phyloP scores from a whole-genome alignment of 2,113 vertebrate species.

The Xiphophorus couchianus region DNA sequence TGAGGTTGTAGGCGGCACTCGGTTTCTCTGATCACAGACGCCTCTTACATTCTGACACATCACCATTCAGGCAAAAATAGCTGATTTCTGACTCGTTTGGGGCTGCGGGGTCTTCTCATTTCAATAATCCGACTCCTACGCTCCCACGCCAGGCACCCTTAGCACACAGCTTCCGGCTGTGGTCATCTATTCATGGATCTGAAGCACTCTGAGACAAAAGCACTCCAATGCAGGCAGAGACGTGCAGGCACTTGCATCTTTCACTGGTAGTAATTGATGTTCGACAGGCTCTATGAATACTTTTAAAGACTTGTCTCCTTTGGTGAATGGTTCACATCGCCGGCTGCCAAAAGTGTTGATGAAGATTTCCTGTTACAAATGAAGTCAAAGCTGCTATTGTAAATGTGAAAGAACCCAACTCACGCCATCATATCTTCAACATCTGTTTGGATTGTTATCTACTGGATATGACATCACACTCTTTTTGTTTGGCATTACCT shows the following conservation, averaged over 20 bases:
- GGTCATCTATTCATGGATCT: conserved; percentile 25
- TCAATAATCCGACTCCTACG: conserved; percentile 71
- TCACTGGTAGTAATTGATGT: conserved; percentile 40
- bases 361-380: conserved; percentile 17
- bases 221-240: conserved; percentile 6
- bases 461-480: not conserved
- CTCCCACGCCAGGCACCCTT: conserved; percentile 59
- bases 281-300: conserved; percentile 3
- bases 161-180: conserved; percentile 49
- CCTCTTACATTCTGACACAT: conserved; percentile 76
- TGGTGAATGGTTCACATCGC: not conserved
- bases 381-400: conserved; percentile 5
- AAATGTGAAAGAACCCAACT: conserved; percentile 3
- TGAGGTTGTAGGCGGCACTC: conserved; percentile 71
- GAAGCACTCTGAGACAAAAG: conserved; percentile 20
- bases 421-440: too few species aligned
- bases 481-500: not conserved
- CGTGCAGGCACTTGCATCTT: not conserved
- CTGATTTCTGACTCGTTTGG: conserved; percentile 61
- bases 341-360: conserved; percentile 2
- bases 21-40: conserved; percentile 68
- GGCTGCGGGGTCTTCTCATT: conserved; percentile 67
- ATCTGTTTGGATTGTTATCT: too few species aligned
- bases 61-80: conserved; percentile 71
- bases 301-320: conserved; percentile 22